Conservation (phyloP, 2,888 invertebrate genomes). For the Agrotis puta region DNA sequence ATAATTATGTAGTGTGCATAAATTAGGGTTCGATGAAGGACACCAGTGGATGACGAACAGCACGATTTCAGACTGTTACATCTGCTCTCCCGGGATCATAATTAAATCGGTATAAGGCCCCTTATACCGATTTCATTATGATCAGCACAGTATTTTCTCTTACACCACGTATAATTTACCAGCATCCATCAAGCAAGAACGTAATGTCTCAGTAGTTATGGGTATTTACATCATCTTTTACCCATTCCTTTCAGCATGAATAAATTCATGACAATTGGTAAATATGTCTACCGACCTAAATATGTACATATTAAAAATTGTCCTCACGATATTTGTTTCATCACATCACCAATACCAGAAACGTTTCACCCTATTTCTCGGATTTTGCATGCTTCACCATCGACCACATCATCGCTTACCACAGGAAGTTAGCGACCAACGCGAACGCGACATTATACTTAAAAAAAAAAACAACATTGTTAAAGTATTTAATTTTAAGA, state of each 20-base stretch:
- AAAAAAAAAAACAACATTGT: not conserved
- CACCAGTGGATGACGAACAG: slow-evolving; percentile 2
- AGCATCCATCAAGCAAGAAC: not conserved
- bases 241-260: not conserved
- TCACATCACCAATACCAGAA: not conserved
- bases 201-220: not conserved
- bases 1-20: slow-evolving; percentile 36
- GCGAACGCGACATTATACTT: too few relatives aligned
- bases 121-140: not conserved
- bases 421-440: too few relatives aligned
- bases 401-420: too few relatives aligned
- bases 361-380: not conserved
- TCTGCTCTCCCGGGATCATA: not conserved
- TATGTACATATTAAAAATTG: not conserved
- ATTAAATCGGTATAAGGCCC: too few relatives aligned
- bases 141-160: not conserved
- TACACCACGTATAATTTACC: not conserved
- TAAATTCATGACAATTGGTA: too few relatives aligned
- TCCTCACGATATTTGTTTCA: not conserved
- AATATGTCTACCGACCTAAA: not conserved
- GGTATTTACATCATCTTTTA: not conserved
- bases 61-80: slow-evolving; percentile 8
- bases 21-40: slow-evolving; percentile 31
- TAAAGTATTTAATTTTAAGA: not conserved
- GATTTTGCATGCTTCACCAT: too few relatives aligned